phyloP scores from a whole-genome alignment of 2,113 vertebrate genomes.

The Callorhinus ursinus region DNA sequence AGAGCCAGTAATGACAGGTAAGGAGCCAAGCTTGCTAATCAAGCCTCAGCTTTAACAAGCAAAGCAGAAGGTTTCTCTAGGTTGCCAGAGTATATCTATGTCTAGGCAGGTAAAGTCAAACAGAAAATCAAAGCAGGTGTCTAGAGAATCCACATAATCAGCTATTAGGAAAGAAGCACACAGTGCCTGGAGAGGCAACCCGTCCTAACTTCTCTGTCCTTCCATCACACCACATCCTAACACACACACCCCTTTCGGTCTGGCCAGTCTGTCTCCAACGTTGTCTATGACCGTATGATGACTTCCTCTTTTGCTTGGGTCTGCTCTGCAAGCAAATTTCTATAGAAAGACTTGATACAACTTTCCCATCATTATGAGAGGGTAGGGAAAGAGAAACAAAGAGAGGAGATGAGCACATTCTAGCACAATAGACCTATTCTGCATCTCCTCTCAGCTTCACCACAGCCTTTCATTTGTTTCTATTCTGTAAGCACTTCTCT shows the following conservation, averaged over 20 bases:
- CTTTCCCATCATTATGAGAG: neutral
- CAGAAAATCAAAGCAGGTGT: neutral
- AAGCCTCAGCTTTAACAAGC: neutral
- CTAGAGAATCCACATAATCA: neutral
- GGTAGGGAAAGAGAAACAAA: neutral
- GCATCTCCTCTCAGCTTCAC: neutral
- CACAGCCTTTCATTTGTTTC: neutral
- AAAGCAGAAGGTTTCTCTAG: neutral
- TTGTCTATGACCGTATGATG: neutral
- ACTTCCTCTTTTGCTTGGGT: neutral
- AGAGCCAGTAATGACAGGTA: neutral
- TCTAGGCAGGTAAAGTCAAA: neutral
- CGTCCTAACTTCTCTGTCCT: neutral
- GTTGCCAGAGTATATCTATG: neutral
- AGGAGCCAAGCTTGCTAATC: neutral
- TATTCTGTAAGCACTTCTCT: neutral
- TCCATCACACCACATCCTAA: neutral
- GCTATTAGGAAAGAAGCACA: neutral
- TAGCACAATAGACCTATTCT: too few relatives aligned
- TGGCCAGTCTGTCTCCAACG: neutral
- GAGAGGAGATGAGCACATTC: neutral
- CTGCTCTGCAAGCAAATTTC: neutral
- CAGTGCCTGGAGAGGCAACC: neutral
- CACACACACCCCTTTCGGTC: neutral
- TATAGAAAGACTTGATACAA: neutral